These are phyloP conservation scores for Cryptus viduatorius DNA, from an alignment of 2,888 invertebrate species.

Conservation along the genomic window DNA sequence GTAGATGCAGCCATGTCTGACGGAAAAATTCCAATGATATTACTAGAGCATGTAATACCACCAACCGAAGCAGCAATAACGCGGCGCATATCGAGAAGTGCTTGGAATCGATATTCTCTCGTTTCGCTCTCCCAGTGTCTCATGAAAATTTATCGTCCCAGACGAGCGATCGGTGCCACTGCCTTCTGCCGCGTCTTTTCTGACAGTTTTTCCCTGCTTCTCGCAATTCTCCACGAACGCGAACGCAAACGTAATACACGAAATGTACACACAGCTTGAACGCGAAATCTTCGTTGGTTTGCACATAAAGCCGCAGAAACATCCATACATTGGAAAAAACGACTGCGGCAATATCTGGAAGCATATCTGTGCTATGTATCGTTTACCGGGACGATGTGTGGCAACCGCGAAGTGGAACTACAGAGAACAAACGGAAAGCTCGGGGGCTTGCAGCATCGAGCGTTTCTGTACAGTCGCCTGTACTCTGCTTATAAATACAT, in stretches of 20 bases:
- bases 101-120: slow-evolving; percentile 48
- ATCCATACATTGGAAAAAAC: not conserved
- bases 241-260: not conserved
- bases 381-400: not conserved
- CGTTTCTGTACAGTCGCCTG: not conserved
- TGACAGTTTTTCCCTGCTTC: not conserved
- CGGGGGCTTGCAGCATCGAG: not conserved
- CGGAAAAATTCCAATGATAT: slow-evolving; percentile 41
- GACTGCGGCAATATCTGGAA: not conserved
- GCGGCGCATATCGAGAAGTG: slow-evolving; percentile 41
- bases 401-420: not conserved
- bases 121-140: slow-evolving; percentile 30
- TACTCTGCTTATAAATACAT: not conserved
- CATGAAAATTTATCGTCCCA: slow-evolving; percentile 54
- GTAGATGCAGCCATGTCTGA: not conserved
- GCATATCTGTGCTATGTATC: not conserved
- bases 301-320: not conserved
- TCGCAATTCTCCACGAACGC: slow-evolving; percentile 10
- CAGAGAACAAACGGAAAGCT: slow-evolving; percentile 14
- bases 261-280: slow-evolving; percentile 1
- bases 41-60: slow-evolving; percentile 23
- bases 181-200: slow-evolving; percentile 7
- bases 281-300: slow-evolving; percentile 19
- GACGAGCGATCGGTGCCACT: slow-evolving; percentile 17
- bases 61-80: slow-evolving; percentile 42